Evolutionary conservation across 2,113 vertebrate species (phyloP).

Genomic region (Thamnophis sirtalis): DNA sequence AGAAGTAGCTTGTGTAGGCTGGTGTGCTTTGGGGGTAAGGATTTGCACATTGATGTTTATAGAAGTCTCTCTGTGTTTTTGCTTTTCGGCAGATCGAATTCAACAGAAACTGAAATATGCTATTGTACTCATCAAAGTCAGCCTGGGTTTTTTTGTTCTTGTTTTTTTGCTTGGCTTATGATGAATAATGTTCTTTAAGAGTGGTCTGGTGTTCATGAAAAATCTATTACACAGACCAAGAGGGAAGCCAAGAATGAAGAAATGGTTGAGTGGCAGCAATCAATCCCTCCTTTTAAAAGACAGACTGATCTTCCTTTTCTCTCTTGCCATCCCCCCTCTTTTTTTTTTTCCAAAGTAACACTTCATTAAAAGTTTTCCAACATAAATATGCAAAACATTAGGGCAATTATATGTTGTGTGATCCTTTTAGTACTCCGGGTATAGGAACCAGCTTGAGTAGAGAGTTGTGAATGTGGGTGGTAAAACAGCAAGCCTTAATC

Average conservation of each 20-base stretch:
- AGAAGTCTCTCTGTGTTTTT: slow-evolving; percentile 70
- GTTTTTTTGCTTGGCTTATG: slow-evolving; percentile 78
- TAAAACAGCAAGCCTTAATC: slow-evolving; percentile 62
- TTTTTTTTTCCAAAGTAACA: slow-evolving; percentile 61
- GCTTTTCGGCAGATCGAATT: slow-evolving; percentile 65
- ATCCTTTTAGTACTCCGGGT: slow-evolving; percentile 54
- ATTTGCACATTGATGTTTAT: slow-evolving; percentile 71
- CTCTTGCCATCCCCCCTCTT: slow-evolving; percentile 15
- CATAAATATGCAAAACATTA: slow-evolving; percentile 69
- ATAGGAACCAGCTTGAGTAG: slow-evolving; percentile 47
- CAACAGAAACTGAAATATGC: slow-evolving; percentile 89
- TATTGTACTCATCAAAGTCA: slow-evolving; percentile 81
- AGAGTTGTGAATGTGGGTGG: slow-evolving; percentile 61
- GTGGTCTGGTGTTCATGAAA: slow-evolving; percentile 80
- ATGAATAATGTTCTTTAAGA: slow-evolving; percentile 92
- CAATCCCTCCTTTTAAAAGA: slow-evolving; percentile 84
- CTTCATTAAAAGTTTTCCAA: slow-evolving; percentile 68
- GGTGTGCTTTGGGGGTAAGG: not conserved
- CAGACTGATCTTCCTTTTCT: slow-evolving; percentile 70
- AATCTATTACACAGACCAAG: slow-evolving; percentile 81
- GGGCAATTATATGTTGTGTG: slow-evolving; percentile 58
- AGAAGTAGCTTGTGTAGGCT: slow-evolving; percentile 25
- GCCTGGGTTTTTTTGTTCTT: slow-evolving; percentile 69
- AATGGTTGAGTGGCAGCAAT: slow-evolving; percentile 89
- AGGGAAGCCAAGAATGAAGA: slow-evolving; percentile 80